These are phyloP conservation scores for Ophioninae sp. DNA, from an alignment of 2,888 invertebrate species.

Conservation along the genomic window DNA sequence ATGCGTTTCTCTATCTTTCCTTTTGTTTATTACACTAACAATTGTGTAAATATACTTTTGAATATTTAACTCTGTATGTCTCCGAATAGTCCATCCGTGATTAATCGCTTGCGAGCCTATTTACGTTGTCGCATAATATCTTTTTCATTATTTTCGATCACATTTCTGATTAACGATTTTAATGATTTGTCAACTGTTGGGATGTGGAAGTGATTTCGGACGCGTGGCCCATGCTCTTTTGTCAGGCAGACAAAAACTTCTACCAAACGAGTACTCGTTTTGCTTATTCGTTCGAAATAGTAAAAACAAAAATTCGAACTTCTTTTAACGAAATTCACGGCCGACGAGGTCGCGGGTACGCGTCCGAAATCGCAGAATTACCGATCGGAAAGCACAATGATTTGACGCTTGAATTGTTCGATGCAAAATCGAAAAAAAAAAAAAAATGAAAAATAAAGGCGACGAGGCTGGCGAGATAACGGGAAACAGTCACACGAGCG, in stretches of 20 bases:
- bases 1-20: slow-evolving; percentile 31
- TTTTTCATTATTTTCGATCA: slow-evolving; percentile 37
- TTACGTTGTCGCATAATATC: slow-evolving; percentile 16
- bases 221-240: background rate
- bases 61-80: slow-evolving; percentile 22
- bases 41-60: slow-evolving; percentile 54
- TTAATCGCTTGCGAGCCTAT: slow-evolving; percentile 48
- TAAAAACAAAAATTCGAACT: background rate
- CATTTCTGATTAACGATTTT: slow-evolving; percentile 32
- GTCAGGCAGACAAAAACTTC: background rate
- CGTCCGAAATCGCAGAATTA: slow-evolving; percentile 12
- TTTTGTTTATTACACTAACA: slow-evolving; percentile 39
- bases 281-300: background rate
- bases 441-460: slow-evolving; percentile 66
- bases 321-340: background rate
- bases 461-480: slow-evolving; percentile 84
- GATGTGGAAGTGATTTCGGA: slow-evolving; percentile 22
- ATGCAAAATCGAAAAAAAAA: slow-evolving; percentile 7
- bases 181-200: slow-evolving; percentile 17
- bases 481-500: slow-evolving; percentile 83
- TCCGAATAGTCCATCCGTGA: slow-evolving; percentile 32
- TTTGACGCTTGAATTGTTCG: slow-evolving; percentile 13
- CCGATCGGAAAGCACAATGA: background rate
- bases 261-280: background rate
- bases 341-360: background rate